Percentiles rank a stretch among this genome's conserved stretches.
These are phyloP conservation scores for Ramphastos sulfuratus DNA, from an alignment of 2,113 vertebrate species.

Conservation along the genomic window DNA sequence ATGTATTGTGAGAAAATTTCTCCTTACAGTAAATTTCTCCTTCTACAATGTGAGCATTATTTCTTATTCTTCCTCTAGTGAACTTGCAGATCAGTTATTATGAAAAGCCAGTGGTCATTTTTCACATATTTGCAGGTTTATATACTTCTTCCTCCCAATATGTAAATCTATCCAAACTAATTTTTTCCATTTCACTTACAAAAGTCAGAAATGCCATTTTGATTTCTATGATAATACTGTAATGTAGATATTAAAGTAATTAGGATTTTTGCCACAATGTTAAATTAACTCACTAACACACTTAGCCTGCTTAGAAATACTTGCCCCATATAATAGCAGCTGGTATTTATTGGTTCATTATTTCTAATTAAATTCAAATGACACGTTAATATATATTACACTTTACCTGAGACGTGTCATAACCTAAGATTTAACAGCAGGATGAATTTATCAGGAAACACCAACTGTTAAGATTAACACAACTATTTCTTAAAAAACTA, in stretches of 20 bases:
- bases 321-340: neutral
- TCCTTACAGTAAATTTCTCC: neutral
- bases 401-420: neutral
- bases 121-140: neutral
- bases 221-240: neutral
- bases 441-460: conserved; percentile 24
- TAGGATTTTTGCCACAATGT: conserved; percentile 4
- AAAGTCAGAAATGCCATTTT: neutral
- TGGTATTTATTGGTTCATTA: conserved; percentile 1
- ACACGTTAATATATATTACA: neutral
- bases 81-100: neutral
- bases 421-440: conserved; percentile 3
- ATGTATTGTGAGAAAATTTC: neutral
- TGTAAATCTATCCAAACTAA: neutral
- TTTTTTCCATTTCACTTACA: conserved; percentile 2
- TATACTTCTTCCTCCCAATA: neutral
- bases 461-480: neutral
- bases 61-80: neutral
- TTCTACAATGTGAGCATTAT: neutral
- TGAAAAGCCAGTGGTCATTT: neutral
- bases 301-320: neutral
- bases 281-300: neutral
- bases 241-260: neutral
- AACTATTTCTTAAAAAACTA: neutral
- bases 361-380: conserved; percentile 47